phyloP scores from a whole-genome alignment of 92 coral and sea anemone genomes.

The Diadumene lineata region DNA sequence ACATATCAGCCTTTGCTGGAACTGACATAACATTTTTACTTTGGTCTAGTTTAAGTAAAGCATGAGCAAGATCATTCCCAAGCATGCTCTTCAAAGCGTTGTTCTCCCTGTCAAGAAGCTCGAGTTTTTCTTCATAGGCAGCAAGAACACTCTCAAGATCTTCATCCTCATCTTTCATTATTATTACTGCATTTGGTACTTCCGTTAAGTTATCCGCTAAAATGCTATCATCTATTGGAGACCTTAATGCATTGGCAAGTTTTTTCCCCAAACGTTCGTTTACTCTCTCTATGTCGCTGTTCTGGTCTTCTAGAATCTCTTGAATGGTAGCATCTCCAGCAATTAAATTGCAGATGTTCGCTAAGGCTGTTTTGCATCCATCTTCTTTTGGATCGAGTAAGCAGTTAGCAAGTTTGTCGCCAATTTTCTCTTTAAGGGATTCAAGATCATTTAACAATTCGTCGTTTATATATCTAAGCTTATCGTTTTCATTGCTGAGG shows the following conservation, averaged over 20 bases:
- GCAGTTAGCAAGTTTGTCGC: constrained; percentile 50
- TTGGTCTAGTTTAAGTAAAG: constrained; percentile 20
- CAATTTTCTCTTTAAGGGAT: constrained; percentile 52
- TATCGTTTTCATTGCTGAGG: constrained; percentile 48
- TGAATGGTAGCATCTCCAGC: constrained; percentile 39
- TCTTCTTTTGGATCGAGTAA: constrained; percentile 18
- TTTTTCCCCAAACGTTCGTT: constrained; percentile 46
- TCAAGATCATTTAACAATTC: constrained; percentile 48
- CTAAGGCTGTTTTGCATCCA: constrained; percentile 14
- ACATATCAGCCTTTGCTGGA: not conserved
- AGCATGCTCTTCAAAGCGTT: constrained; percentile 37
- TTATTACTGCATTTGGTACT: constrained; percentile 27
- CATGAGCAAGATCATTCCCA: constrained; percentile 54
- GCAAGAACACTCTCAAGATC: constrained; percentile 66
- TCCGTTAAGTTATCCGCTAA: not conserved
- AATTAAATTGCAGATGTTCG: constrained; percentile 27
- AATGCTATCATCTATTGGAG: not conserved
- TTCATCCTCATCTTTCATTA: constrained; percentile 49
- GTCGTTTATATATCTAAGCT: constrained; percentile 47
- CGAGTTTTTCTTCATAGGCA: constrained; percentile 59
- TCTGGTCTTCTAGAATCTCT: constrained; percentile 53
- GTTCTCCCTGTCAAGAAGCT: constrained; percentile 37
- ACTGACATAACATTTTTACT: not conserved
- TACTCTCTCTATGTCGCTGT: constrained; percentile 27
- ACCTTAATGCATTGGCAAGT: constrained; percentile 32